Base-by-base conservation (phyloP, 35 echinoderm and acorn worm species). In the Lytechinus pictus region DNA sequence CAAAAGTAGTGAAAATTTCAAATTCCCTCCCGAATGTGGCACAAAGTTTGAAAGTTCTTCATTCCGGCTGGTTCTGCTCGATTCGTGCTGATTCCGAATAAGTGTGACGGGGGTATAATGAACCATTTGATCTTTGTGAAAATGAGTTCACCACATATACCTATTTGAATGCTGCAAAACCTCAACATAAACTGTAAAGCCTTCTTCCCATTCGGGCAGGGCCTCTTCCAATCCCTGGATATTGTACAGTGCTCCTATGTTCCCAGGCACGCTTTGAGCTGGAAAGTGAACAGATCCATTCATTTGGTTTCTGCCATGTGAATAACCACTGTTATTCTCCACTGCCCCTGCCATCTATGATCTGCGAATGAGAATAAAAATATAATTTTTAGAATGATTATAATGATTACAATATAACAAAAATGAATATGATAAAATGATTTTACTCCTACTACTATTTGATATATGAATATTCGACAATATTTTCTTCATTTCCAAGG, bases 201-300 rank as follows among this genome's bases (percentile, higher is more conserved):
- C 53, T 28, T 27, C 13, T 28, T 93, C 92, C 54, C 53, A 93
- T 54, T 93, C 55, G 1, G 92, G 92, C 92, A 93, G n/a, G 10
- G 92, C 92, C 27, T 93, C 92, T 54, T 93, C 92, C 11, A 93
- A 57, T 19, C 54, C 92, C n/a, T 93, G 92, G 27, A 93, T 57
- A 93, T 93, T 93, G n/a, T 93, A 93, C 53, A 93, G 27, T 54
- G 52, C 92, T 28, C 92, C 92, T 19, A 60, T 94, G 27, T 86
- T 61, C 5, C 52, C 21, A 57, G 56, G n/a, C 71, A 55, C 11
- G 54, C 27, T 66, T 16, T 33, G 27, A 94, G 54, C 54, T 86
- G 57, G 28, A 11, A 57, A 52, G 71, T 94, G 57, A 28, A 94
- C 27, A 72, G n/a, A 52, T 11, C 57, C 66, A 95, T 66, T 95